Evolutionary conservation across 2,888 invertebrate genomes (phyloP).

Genomic region (Erynnis tages): DNA sequence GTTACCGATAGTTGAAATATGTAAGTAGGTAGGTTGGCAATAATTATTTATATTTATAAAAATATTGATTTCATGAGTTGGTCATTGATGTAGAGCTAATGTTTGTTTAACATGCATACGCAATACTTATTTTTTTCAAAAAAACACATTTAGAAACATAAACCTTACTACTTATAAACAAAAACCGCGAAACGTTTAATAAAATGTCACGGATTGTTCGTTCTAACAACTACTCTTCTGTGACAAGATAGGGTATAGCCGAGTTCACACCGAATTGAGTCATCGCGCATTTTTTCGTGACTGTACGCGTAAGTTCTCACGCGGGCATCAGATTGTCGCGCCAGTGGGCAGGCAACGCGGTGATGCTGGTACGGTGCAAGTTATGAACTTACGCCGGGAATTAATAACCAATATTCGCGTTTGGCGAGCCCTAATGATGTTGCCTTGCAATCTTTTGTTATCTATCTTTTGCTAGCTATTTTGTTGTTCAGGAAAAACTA

Average conservation of each 20-base stretch:
- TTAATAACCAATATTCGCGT: too few species aligned
- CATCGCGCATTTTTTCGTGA: constrained; percentile 53
- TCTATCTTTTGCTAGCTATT: too few species aligned
- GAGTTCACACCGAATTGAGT: constrained; percentile 44
- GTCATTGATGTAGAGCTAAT: too few species aligned
- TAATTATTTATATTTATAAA: too few species aligned
- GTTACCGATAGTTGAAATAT: too few species aligned
- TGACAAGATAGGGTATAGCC: constrained; percentile 22
- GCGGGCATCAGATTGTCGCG: constrained; percentile 59
- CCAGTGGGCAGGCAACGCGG: constrained; percentile 52
- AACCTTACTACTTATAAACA: background rate
- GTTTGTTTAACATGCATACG: background rate
- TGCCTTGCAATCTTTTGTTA: too few species aligned
- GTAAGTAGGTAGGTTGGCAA: too few species aligned
- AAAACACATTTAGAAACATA: too few species aligned
- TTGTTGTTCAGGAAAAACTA: too few species aligned
- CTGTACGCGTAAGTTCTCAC: constrained; percentile 64
- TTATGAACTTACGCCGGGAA: constrained; percentile 34
- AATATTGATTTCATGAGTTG: too few species aligned
- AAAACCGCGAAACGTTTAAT: background rate
- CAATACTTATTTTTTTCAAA: background rate
- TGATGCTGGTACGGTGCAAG: constrained; percentile 32
- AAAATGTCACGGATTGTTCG: constrained; percentile 3
- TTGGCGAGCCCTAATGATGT: too few species aligned
- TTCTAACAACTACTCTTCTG: constrained; percentile 17